phyloP scores from a whole-genome alignment of 2,113 vertebrate genomes.

The Copsychus sechellarum region DNA sequence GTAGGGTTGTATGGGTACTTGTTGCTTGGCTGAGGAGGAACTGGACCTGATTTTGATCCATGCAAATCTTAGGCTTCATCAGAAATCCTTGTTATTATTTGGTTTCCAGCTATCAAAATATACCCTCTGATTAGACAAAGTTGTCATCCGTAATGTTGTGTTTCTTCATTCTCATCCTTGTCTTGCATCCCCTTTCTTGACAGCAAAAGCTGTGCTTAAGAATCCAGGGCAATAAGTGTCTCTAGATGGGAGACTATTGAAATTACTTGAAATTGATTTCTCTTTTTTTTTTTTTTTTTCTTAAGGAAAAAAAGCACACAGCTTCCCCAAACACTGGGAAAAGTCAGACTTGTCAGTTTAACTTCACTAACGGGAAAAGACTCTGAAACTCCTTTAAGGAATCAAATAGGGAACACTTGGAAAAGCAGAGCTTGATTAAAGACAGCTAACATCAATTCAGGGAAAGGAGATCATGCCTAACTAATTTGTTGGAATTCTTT shows the following conservation, averaged over 20 bases:
- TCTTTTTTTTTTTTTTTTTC: conserved; percentile 8
- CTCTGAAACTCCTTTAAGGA: conserved; percentile 63
- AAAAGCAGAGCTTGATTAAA: conserved; percentile 81
- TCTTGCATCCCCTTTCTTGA: not conserved
- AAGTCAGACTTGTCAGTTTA: conserved; percentile 47
- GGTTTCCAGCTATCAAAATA: not conserved
- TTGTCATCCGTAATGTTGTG: not conserved
- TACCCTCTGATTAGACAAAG: not conserved
- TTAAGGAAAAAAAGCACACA: not conserved
- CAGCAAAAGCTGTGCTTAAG: not conserved
- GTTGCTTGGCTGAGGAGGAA: not conserved
- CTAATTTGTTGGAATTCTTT: conserved; percentile 82
- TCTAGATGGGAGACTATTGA: not conserved
- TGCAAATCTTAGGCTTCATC: not conserved
- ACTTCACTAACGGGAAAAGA: conserved; percentile 46
- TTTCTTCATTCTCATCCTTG: not conserved
- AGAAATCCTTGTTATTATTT: not conserved
- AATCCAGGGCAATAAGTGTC: not conserved
- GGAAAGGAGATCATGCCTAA: conserved; percentile 76
- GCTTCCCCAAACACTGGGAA: conserved; percentile 9
- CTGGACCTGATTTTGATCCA: not conserved
- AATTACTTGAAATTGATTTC: conserved; percentile 7
- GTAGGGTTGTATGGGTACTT: not conserved
- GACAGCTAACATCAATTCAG: conserved; percentile 77
- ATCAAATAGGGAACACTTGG: conserved; percentile 77